phyloP scores from a whole-genome alignment of 1,140 invertebrate genomes.

The Sinella curviseta region DNA sequence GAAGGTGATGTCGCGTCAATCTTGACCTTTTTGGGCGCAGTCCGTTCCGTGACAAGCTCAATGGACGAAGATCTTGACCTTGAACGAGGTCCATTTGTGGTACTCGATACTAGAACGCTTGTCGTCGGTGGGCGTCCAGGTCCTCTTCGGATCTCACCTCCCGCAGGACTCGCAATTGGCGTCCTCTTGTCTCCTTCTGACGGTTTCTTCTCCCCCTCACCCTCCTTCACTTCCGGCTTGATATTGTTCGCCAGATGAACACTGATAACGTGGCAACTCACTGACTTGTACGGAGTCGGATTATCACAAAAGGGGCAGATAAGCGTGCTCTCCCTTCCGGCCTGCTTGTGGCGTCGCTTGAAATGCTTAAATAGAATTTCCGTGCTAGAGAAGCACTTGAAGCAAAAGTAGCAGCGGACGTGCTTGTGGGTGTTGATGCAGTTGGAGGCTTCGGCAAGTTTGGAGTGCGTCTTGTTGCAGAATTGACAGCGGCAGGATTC shows the following conservation, averaged over 20 bases:
- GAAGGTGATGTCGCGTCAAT: no score
- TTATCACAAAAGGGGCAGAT: constrained; percentile 4
- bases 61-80: no score
- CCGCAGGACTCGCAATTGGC: no score
- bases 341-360: not conserved
- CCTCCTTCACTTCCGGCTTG: not conserved
- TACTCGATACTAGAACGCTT: no score
- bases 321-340: not conserved
- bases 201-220: no score
- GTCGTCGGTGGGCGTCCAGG: no score
- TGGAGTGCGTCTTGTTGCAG: not conserved
- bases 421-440: not conserved
- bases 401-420: constrained; percentile 9
- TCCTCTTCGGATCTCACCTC: no score
- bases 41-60: no score
- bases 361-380: constrained; percentile 20
- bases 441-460: not conserved
- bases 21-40: no score
- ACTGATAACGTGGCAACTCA: not conserved
- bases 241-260: not conserved
- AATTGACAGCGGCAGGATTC: not conserved
- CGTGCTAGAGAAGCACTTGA: not conserved
- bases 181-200: no score
- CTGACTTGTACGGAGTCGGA: not conserved
- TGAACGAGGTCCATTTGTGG: no score